phyloP scores from a whole-genome alignment of 2,113 vertebrate species.

The Crotalus tigris region DNA sequence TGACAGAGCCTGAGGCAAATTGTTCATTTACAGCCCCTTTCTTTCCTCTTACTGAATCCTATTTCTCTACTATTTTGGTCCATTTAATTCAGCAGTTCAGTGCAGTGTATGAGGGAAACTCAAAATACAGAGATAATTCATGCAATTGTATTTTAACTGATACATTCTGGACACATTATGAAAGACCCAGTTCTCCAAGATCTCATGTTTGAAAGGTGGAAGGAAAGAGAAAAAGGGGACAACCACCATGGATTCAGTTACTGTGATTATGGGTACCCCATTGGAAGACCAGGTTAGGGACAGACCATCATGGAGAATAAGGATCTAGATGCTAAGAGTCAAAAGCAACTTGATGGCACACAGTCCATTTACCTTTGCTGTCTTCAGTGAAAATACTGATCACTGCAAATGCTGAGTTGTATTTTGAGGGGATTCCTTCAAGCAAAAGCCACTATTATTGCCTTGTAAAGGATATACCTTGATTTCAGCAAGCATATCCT shows the following conservation, averaged over 20 bases:
- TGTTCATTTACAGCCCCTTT: background rate
- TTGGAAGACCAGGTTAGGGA: background rate
- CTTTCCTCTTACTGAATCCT: background rate
- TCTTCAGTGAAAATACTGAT: background rate
- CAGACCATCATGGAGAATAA: background rate
- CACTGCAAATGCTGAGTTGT: background rate
- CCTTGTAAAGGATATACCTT: background rate
- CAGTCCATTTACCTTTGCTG: background rate
- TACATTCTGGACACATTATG: background rate
- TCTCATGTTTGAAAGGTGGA: background rate
- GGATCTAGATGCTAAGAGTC: background rate
- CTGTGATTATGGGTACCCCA: background rate
- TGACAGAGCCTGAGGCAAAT: background rate
- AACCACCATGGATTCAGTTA: background rate
- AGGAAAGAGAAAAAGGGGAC: background rate
- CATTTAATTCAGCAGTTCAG: background rate
- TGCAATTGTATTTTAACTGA: background rate
- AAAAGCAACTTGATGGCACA: background rate
- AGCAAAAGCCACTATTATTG: background rate
- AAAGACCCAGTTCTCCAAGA: background rate
- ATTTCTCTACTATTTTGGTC: background rate
- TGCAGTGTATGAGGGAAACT: background rate
- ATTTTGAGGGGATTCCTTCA: background rate
- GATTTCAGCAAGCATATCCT: background rate
- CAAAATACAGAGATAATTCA: background rate